Evolutionary conservation across 1,140 invertebrate species (phyloP), one percentile per base, ranked within the genome.

Genomic region (Eulimnadia texana): DNA sequence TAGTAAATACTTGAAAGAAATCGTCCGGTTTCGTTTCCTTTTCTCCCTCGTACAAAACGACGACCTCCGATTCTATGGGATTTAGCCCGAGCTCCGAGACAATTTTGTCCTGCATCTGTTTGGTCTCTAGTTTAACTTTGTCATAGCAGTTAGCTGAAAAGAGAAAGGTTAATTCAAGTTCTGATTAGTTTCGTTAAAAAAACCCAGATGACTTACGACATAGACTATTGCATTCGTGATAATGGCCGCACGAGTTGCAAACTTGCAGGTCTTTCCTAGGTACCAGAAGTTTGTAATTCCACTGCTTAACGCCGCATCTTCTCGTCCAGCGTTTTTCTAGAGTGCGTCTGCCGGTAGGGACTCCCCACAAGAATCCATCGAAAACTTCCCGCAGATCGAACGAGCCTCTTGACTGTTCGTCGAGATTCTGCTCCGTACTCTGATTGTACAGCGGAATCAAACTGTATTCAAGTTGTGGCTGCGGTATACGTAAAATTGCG

Each of bases 11-110:
- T 70, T 76, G 70, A 62, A 65, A 66, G 47, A 69, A 67, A 51
- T 67, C 64, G 16, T 70, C 62, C 28, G 68, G 61, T 42, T 63
- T 33, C 29, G 80, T 72, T 20, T 76, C 66, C 67, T 78, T 81
- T 72, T 93, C 90, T 58, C 84, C 84, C 69, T 90, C 77, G 72
- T 93, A 94, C 1, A 92, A 69, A 3, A 93, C 83, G 51, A 89
- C 74, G 1, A 94, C 84, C 72, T 93, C 86, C 70, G 88, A 77
- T 70, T 91, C 86, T 51, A 92, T 78, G 3, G 87, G 84, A 10
- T 79, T 71, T 16, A 86, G 68, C 54, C 82, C 80, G 13, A 90
- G 71, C 66, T 86, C 76, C 50, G 82, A 71, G 68, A 82, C 71
- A 64, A 93, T 90, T 65, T 80, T 77, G 6, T 82, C 76, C 73